These are phyloP conservation scores for Drosophila rufa DNA, from an alignment of 1,140 invertebrate genomes.

Conservation along the genomic window DNA sequence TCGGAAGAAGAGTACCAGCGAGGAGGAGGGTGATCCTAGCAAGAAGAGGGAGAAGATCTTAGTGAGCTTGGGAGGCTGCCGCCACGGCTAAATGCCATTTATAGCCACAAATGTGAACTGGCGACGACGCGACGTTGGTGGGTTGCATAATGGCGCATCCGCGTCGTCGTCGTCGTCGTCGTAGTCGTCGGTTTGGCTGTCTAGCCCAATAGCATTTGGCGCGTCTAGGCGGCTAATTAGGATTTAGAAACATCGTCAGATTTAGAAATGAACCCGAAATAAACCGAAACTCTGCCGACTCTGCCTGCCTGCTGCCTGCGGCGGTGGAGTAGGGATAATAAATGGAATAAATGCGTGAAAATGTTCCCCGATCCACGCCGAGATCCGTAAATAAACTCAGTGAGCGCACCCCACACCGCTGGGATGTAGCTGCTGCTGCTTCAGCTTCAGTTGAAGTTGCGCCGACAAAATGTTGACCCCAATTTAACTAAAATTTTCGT, in stretches of 20 bases:
- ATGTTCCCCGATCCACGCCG: slow-evolving; percentile 56
- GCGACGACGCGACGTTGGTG: slow-evolving; percentile 54
- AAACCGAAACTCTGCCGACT: slow-evolving; percentile 54
- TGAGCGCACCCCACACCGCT: slow-evolving; percentile 29
- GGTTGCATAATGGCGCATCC: slow-evolving; percentile 73
- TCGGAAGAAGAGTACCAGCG: slow-evolving; percentile 26
- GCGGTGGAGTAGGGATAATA: slow-evolving; percentile 67
- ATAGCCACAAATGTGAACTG: slow-evolving; percentile 79
- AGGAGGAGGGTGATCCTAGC: neutral
- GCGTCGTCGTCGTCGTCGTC: slow-evolving; percentile 31
- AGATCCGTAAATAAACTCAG: slow-evolving; percentile 62
- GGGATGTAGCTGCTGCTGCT: neutral
- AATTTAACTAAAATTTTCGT: slow-evolving; percentile 56
- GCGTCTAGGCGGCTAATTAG: slow-evolving; percentile 76
- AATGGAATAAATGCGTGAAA: slow-evolving; percentile 82
- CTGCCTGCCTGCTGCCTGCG: slow-evolving; percentile 12
- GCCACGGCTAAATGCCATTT: slow-evolving; percentile 70
- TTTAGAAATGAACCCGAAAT: slow-evolving; percentile 76
- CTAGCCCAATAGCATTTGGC: slow-evolving; percentile 74
- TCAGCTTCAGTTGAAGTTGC: slow-evolving; percentile 71
- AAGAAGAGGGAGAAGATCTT: neutral
- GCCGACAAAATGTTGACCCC: slow-evolving; percentile 72
- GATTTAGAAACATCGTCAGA: slow-evolving; percentile 81
- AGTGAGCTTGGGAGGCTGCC: slow-evolving; percentile 18
- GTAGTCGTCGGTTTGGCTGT: slow-evolving; percentile 36